phyloP scores from a whole-genome alignment of 2,888 invertebrate species.

The Sussaba pulchella region DNA sequence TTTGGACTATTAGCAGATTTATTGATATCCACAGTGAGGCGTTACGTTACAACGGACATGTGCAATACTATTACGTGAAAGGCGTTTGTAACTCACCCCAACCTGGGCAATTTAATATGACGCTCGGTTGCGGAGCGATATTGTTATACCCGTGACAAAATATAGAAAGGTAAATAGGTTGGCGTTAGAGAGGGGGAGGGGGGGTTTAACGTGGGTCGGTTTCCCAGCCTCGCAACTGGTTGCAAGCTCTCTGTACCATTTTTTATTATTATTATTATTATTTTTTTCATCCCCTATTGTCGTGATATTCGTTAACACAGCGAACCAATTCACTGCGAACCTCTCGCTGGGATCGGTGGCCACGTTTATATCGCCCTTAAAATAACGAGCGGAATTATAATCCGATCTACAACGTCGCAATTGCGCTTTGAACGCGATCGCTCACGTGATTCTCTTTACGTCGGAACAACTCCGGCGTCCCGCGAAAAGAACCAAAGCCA shows the following conservation, averaged over 20 bases:
- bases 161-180: background rate
- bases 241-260: constrained; percentile 33
- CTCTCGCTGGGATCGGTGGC: constrained; percentile 27
- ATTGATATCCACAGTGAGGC: background rate
- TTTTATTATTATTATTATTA: constrained; percentile 2
- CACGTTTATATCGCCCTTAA: constrained; percentile 55
- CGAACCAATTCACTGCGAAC: constrained; percentile 52
- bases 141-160: constrained; percentile 43
- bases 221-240: background rate
- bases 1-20: background rate
- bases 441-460: constrained; percentile 59
- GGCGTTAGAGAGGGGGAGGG: background rate
- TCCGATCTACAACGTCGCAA: constrained; percentile 37
- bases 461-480: constrained; percentile 30
- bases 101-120: constrained; percentile 13
- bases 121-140: constrained; percentile 45
- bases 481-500: constrained; percentile 48
- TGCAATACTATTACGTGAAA: background rate
- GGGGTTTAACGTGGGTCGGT: constrained; percentile 37
- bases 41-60: background rate
- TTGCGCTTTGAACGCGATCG: constrained; percentile 30
- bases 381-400: constrained; percentile 57
- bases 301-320: constrained; percentile 34
- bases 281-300: background rate
- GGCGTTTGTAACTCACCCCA: background rate